Conservation (phyloP, 2,797 vertebrate genomes). For the Prunella strophiata region DNA sequence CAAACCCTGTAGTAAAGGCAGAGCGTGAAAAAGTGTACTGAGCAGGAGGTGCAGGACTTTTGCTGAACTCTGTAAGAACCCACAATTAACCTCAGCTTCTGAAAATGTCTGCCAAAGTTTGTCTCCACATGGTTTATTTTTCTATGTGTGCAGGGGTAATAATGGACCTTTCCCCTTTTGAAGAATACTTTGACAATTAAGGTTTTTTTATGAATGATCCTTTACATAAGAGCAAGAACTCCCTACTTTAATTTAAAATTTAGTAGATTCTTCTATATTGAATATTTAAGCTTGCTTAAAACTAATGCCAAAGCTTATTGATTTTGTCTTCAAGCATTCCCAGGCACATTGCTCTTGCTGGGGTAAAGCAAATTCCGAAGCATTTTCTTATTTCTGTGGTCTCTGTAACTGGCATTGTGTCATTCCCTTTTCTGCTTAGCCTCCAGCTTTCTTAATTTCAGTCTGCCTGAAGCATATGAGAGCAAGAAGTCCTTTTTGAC, state of each 20-base stretch:
- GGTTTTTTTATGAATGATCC: background rate
- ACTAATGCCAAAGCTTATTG: background rate
- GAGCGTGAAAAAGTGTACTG: background rate
- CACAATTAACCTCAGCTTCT: background rate
- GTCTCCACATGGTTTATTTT: background rate
- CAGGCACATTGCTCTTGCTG: background rate
- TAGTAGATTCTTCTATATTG: background rate
- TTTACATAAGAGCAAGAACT: background rate
- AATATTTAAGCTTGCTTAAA: background rate
- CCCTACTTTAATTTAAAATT: background rate
- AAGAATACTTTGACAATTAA: background rate
- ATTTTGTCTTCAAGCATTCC: background rate
- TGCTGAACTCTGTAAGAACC: background rate
- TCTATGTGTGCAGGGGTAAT: background rate
- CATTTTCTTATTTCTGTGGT: slow-evolving; percentile 4
- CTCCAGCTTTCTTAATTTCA: slow-evolving; percentile 27
- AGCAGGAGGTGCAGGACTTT: background rate
- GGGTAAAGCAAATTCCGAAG: background rate
- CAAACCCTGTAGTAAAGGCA: background rate
- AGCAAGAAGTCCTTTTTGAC: slow-evolving; percentile 34
- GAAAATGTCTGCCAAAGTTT: background rate
- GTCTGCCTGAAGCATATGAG: background rate
- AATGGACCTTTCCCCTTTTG: background rate
- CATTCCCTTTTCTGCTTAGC: slow-evolving; percentile 5
- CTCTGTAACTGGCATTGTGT: background rate